Evolutionary conservation across 2,113 vertebrate species (phyloP).

Genomic region (Myiozetetes cayanensis): DNA sequence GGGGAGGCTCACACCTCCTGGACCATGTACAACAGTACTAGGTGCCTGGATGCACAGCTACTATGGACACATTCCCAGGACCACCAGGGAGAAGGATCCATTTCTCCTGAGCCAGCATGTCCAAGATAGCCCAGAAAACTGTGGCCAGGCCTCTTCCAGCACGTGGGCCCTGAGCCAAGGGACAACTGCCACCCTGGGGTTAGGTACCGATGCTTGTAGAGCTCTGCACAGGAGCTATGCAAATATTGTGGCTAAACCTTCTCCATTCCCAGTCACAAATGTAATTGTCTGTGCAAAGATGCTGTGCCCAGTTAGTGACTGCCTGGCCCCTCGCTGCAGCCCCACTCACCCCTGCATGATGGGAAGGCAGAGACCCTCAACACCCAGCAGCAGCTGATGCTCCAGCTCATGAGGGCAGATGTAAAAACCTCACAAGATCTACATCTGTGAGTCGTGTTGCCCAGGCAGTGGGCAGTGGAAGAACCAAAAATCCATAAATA

Average conservation of each 20-base stretch:
- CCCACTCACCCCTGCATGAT: fast-evolving
- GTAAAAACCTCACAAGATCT: neutral
- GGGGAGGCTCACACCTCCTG: neutral
- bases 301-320: neutral
- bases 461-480: neutral
- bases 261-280: neutral
- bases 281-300: neutral
- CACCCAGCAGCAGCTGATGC: neutral
- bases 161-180: neutral
- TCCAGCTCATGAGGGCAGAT: neutral
- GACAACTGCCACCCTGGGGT: fast-evolving
- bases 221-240: neutral
- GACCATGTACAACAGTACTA: too few species aligned
- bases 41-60: neutral
- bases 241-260: slow-evolving; percentile 15
- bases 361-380: neutral
- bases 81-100: neutral
- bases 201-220: neutral
- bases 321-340: neutral
- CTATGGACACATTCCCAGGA: fast-evolving
- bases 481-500: neutral
- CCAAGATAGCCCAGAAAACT: fast-evolving
- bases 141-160: neutral
- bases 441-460: neutral
- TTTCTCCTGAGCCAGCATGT: neutral